phyloP scores from a whole-genome alignment of 2,888 invertebrate species.

The Drosophila acutilabella region DNA sequence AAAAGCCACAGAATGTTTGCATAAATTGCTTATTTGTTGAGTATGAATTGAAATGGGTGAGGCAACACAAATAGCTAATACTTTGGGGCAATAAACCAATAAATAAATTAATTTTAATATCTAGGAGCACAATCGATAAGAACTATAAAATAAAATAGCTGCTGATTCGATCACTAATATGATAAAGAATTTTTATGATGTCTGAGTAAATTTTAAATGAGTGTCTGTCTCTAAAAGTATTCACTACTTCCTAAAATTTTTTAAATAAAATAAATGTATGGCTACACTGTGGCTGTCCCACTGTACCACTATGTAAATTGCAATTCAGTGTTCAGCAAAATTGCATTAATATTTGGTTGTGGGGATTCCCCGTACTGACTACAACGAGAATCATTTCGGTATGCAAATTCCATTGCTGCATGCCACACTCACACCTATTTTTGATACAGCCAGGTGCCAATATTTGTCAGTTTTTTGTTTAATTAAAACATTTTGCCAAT shows the following conservation, averaged over 20 bases:
- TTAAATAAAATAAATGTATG: no score
- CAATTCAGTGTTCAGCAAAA: constrained; percentile 53
- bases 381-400: constrained; percentile 61
- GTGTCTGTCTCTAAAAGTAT: no score
- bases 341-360: constrained; percentile 72
- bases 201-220: no score
- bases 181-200: not conserved
- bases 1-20: constrained; percentile 11
- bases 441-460: constrained; percentile 64
- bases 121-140: constrained; percentile 22
- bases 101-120: constrained; percentile 11
- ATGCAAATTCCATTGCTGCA: constrained; percentile 65
- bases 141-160: not conserved
- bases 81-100: constrained; percentile 14
- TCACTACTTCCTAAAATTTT: no score
- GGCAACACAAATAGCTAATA: constrained; percentile 40
- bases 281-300: constrained; percentile 15
- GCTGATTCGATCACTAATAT: not conserved
- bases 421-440: constrained; percentile 25
- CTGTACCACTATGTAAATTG: constrained; percentile 66
- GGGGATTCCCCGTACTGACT: constrained; percentile 29
- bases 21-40: constrained; percentile 47
- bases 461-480: constrained; percentile 77
- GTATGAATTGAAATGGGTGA: constrained; percentile 30
- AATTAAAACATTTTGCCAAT: constrained; percentile 79